Base-by-base conservation (phyloP, 2,888 invertebrate species). In the Aelia acuminata region DNA sequence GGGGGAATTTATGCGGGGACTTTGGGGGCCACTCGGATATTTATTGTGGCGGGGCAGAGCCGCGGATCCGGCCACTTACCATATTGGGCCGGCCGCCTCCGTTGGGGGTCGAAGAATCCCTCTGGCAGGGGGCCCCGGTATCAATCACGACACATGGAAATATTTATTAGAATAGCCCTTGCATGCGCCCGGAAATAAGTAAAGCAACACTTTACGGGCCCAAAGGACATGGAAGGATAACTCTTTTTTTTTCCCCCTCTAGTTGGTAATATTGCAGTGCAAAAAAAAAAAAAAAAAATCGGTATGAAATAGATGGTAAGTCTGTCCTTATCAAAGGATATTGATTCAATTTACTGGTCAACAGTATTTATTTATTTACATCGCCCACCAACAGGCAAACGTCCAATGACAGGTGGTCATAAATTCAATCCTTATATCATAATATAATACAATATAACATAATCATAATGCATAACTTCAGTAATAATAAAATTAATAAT, bases 131-230 rank as follows among this genome's bases (percentile, higher is more conserved):
- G 22, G 80, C 35, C 18, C 63, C 18, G 8, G 63, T 35, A 70
- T 70, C 63, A 70, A 70, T 70, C 63, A 70, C 63, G 63, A 35
- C 35, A 70, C 63, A 70, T 70, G 63, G 63, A 70, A 70, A 70
- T 70, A 70, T 70, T 70, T 70, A 70, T 70, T 70, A 35, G 63
- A 70, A 70, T 70, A 35, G 63, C 31, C 35, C 35, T 10, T 35
- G 35, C 63, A 1, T 5, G 57, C 11, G 57, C 20, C n/a, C 7
- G 63, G 35, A 7, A 35, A 70, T 70, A 70, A 70, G 10, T 57
- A 35, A 15, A 7, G 63, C 31, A 70, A 35, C 18, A 70, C 63
- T 20, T 26, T 3, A 1, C n/a, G 22, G 18, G 7, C 31, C 31
- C 18, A 18, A 7, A 63, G 18, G 63, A 20, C 18, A 11, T 70